phyloP scores from a whole-genome alignment of 2,888 invertebrate genomes.

The Theodoxus fluviatilis region DNA sequence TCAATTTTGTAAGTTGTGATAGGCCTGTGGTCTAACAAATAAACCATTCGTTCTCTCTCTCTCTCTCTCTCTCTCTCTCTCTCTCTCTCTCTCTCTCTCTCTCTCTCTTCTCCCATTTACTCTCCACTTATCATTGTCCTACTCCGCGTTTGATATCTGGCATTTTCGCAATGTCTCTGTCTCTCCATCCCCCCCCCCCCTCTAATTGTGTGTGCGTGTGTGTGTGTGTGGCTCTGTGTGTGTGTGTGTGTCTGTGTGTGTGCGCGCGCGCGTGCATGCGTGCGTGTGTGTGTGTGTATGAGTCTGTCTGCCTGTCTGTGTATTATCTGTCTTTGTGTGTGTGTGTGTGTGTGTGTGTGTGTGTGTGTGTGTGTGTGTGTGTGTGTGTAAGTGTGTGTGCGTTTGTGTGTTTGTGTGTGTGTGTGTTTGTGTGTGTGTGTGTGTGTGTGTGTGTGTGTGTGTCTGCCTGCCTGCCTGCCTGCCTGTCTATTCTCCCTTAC shows the following conservation, averaged over 20 bases:
- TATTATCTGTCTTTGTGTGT: too few species aligned
- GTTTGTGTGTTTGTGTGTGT: conserved; percentile 12
- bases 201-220: neutral
- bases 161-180: too few species aligned
- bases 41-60: neutral
- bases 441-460: conserved; percentile 1
- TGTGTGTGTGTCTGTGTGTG: conserved; percentile 8
- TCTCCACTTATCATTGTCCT: too few species aligned
- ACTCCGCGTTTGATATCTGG: too few species aligned
- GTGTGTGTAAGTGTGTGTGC: neutral
- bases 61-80: neutral
- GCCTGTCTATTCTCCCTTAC: neutral
- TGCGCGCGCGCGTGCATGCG: neutral
- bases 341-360: too few species aligned
- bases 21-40: too few species aligned
- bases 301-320: too few species aligned
- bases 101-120: neutral
- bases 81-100: too few species aligned
- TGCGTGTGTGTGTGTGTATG: too few species aligned
- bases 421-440: conserved; percentile 7
- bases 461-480: neutral
- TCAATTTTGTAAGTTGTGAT: too few species aligned
- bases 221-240: neutral
- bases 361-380: too few species aligned
- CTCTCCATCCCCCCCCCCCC: too few species aligned